Evolutionary conservation across 1,140 invertebrate genomes (phyloP).

Genomic region (Bombus breviceps): DNA sequence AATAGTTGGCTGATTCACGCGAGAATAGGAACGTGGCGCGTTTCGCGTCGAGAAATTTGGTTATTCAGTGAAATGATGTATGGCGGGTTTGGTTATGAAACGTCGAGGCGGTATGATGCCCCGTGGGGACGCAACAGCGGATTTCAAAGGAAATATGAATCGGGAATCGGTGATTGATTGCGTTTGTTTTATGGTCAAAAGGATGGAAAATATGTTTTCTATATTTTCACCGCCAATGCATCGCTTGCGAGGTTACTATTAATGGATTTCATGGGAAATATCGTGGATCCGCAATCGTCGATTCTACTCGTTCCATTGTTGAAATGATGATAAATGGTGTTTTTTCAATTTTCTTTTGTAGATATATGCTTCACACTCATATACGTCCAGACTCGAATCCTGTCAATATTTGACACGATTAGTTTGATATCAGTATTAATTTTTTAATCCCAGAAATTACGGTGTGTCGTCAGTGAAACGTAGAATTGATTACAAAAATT

Average conservation of each 20-base stretch:
- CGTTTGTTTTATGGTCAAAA: background rate
- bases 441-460: no score
- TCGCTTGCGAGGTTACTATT: background rate
- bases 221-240: no score
- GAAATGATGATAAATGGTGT: background rate
- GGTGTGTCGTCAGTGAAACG: no score
- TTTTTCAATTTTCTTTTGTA: background rate
- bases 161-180: background rate
- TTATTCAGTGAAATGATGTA: slow-evolving; percentile 6
- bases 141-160: background rate
- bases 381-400: no score
- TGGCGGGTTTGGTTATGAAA: background rate
- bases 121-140: background rate
- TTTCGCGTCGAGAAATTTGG: background rate
- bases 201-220: background rate
- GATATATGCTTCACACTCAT: no score
- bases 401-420: no score
- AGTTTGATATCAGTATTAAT: no score
- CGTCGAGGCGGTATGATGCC: background rate
- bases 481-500: no score
- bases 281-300: no score
- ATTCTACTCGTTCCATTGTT: no score
- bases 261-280: background rate
- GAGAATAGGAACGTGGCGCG: background rate
- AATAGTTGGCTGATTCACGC: slow-evolving; percentile 44